phyloP scores from a whole-genome alignment of 2,888 invertebrate genomes.

The Cistogaster globosa region DNA sequence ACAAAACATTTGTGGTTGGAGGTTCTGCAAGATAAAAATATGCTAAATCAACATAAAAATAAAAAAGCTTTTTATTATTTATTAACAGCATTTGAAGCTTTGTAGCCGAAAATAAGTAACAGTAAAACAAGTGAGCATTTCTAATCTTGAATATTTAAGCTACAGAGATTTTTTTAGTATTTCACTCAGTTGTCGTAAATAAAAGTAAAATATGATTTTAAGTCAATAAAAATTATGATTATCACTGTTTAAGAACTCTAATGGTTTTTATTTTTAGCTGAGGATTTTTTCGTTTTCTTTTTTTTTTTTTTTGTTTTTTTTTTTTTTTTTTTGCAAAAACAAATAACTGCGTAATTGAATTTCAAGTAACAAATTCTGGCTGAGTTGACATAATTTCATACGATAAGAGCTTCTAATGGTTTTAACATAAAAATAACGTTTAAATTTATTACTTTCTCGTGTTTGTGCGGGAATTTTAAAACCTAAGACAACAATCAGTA shows the following conservation, averaged over 20 bases:
- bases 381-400: slow-evolving; percentile 47
- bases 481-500: too few relatives aligned
- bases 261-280: slow-evolving; percentile 48
- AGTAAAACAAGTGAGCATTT: slow-evolving; percentile 23
- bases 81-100: slow-evolving; percentile 20
- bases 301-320: background rate
- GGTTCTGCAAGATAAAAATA: slow-evolving; percentile 49
- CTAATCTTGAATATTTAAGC: slow-evolving; percentile 34
- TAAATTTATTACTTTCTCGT: background rate
- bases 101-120: background rate
- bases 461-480: too few relatives aligned
- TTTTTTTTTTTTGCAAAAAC: slow-evolving; percentile 9
- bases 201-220: slow-evolving; percentile 52
- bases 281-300: too few relatives aligned
- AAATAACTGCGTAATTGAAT: slow-evolving; percentile 68
- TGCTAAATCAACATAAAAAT: slow-evolving; percentile 66
- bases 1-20: slow-evolving; percentile 1
- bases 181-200: slow-evolving; percentile 47
- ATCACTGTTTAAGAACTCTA: slow-evolving; percentile 71
- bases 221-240: slow-evolving; percentile 71
- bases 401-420: slow-evolving; percentile 34
- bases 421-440: background rate
- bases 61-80: slow-evolving; percentile 50
- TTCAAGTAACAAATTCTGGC: slow-evolving; percentile 52
- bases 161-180: slow-evolving; percentile 23